Conservation (phyloP, 2,888 invertebrate genomes). For the Hanleya hanleyi region DNA sequence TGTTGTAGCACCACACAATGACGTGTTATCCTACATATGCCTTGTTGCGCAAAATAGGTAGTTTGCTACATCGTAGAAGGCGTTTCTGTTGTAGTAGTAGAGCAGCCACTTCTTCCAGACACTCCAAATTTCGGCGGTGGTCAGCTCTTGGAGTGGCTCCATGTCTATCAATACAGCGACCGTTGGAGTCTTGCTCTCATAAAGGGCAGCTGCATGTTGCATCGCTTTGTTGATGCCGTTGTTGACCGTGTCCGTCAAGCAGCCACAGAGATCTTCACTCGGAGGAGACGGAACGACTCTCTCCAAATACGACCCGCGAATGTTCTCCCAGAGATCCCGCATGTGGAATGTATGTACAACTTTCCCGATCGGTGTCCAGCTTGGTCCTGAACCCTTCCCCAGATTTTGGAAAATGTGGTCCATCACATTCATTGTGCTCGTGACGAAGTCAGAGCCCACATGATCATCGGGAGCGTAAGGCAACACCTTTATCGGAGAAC, state of each 20-base stretch:
- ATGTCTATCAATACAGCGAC: conserved; percentile 63
- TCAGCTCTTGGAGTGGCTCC: conserved; percentile 58
- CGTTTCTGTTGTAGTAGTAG: conserved; percentile 56
- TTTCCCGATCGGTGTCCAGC: conserved; percentile 60
- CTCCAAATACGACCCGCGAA: conserved; percentile 35
- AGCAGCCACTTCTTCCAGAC: conserved; percentile 58
- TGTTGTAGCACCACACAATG: no score
- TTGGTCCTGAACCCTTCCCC: conserved; percentile 54
- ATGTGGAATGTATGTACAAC: conserved; percentile 61
- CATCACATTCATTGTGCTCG: conserved; percentile 51
- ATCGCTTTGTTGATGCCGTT: conserved; percentile 55
- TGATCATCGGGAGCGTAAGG: conserved; percentile 47
- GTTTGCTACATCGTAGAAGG: conserved; percentile 54
- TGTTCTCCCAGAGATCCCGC: conserved; percentile 49
- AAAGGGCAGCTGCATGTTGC: conserved; percentile 56
- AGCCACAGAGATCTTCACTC: conserved; percentile 43
- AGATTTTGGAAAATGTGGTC: conserved; percentile 52
- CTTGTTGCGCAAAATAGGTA: conserved; percentile 55
- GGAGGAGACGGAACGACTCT: conserved; percentile 37
- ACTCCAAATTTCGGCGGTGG: conserved; percentile 50
- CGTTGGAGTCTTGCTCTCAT: conserved; percentile 58
- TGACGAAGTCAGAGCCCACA: conserved; percentile 42
- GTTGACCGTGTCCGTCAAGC: conserved; percentile 45
- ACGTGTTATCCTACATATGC: no score
- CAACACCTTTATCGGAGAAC: conserved; percentile 37